A percentile compares a stretch with the other conserved stretches of the same genome.
Evolutionary conservation across 2,113 vertebrate species (phyloP).

Genomic region (Zosterops lateralis): DNA sequence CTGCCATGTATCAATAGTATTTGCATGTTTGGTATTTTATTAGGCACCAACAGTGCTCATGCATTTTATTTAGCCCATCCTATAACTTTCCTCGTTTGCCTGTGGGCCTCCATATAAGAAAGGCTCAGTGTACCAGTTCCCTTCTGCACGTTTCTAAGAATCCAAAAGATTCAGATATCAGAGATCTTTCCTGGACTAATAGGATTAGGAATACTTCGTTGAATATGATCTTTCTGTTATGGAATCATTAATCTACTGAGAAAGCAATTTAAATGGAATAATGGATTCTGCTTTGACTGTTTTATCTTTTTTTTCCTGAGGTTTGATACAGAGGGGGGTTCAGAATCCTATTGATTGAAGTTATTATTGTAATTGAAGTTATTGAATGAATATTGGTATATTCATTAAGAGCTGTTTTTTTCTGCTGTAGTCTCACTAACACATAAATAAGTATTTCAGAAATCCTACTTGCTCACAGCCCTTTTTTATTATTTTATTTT

Average conservation of each 20-base stretch:
- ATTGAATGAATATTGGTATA: not conserved
- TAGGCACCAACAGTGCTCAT: constrained; percentile 1
- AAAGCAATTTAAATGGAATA: constrained; percentile 9
- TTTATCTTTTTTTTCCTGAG: not conserved
- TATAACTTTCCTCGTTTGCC: not conserved
- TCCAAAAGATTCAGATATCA: not conserved
- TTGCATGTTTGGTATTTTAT: constrained; percentile 46
- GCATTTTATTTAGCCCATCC: constrained; percentile 25
- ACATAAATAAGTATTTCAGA: not conserved
- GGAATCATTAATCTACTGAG: not conserved
- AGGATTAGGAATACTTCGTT: not conserved
- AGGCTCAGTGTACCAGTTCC: not conserved
- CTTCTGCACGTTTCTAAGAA: not conserved
- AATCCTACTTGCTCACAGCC: not conserved
- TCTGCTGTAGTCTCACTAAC: not conserved
- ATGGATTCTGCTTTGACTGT: not conserved
- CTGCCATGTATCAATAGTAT: constrained; percentile 24
- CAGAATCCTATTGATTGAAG: not conserved
- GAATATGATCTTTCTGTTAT: not conserved
- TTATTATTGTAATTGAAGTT: not conserved
- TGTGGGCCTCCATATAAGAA: not conserved
- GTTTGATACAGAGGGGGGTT: not conserved
- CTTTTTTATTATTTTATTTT: not conserved
- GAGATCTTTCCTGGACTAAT: not conserved
- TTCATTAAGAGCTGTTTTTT: not conserved